Evolutionary conservation across 2,888 invertebrate species (phyloP).

Genomic region (Sinohyriopsis cumingii): DNA sequence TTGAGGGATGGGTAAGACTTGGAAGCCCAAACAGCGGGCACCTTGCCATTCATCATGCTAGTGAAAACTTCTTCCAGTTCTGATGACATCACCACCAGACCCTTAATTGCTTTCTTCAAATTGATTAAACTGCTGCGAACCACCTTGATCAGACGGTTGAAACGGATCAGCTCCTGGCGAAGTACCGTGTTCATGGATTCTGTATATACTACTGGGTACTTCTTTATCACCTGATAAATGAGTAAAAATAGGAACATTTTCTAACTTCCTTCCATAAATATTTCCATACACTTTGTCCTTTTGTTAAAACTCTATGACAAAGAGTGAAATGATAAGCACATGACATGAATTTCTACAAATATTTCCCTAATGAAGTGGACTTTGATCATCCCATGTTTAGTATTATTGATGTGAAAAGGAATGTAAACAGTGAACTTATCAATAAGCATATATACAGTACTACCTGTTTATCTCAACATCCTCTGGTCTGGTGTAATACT

Average conservation of each 20-base stretch:
- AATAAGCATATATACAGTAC: no score
- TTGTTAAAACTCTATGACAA: no score
- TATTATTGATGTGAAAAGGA: no score
- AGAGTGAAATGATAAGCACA: no score
- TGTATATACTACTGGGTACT: constrained; percentile 70
- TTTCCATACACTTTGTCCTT: neutral
- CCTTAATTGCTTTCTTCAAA: constrained; percentile 72
- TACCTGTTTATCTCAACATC: no score
- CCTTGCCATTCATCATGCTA: constrained; percentile 71
- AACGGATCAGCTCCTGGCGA: constrained; percentile 71
- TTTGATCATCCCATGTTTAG: no score
- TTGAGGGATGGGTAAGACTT: constrained; percentile 72
- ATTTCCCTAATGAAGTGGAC: no score
- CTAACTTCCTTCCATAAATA: neutral
- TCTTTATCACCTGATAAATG: constrained; percentile 64
- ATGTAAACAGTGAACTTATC: no score
- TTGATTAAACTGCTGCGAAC: constrained; percentile 68
- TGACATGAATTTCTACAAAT: no score
- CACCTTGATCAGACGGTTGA: constrained; percentile 68
- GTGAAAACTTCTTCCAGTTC: constrained; percentile 72
- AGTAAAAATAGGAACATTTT: neutral
- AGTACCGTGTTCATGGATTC: constrained; percentile 73
- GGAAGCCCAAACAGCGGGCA: constrained; percentile 70
- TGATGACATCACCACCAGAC: constrained; percentile 71
- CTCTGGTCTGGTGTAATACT: no score